Evolutionary conservation across 2,888 invertebrate species (phyloP), one percentile per base, ranked within the genome.

Genomic region (Galeopsomyia nigrocyanea): DNA sequence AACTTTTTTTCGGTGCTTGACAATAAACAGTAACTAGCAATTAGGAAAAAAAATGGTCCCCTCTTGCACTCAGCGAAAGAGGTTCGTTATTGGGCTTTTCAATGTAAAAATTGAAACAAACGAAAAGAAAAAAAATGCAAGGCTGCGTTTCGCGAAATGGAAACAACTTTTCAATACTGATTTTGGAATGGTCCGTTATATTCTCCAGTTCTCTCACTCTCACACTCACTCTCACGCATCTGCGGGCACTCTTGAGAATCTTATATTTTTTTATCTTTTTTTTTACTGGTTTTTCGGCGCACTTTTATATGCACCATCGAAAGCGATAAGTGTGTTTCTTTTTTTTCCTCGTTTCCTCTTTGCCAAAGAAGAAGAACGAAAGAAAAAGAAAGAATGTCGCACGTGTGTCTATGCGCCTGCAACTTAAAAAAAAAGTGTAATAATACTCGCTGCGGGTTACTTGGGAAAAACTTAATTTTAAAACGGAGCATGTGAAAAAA

Each of bases 121-220:
- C 50, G 19, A 2, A 21, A 50, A 62, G 49, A 67, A 51, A 62
- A 57, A 77, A 75, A 78, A 77, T 78, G 79, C 78, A 81, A 78
- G 72, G 71, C 68, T 68, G 60, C 66, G 68, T 62, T 76, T 76
- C 51, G 60, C 50, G 21, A 5, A n/a, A 26, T 21, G 39, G 75
- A 75, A 73, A 71, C 66, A 71, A 76, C 71, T 76, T 71, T 66
- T 81, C 77, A 86, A 86, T 86, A 86, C 86, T 86, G 85, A 83
- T 82, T 83, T 84, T 84, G 86, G 86, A 86, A 86, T 86, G 85
- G 77, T 83, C 81, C 79, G 80, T 75, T 71, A 69, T 65, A 78
- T 62, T 75, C 67, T 51, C 31, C 50, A 51, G 49, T 22, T 66
- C 57, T 71, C 61, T 61, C 49, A 50, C 51, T 67, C n/a, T 22